A percentile compares a stretch with the other conserved stretches of the same genome.
These are phyloP conservation scores for Antheraea pernyi DNA, from an alignment of 1,140 invertebrate genomes.

Conservation along the genomic window DNA sequence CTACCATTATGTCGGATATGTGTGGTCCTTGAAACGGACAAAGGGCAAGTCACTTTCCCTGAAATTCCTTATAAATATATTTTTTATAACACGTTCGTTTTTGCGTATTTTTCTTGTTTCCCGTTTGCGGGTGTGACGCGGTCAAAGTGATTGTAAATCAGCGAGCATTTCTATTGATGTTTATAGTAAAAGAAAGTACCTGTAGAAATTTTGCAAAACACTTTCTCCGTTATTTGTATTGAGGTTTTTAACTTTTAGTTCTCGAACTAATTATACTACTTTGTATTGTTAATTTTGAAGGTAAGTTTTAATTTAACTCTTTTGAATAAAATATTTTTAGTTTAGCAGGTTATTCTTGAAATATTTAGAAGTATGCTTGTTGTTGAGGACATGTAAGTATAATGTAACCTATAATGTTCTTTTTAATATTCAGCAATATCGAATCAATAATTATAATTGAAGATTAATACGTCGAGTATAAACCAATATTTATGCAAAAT, in stretches of 20 bases:
- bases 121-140: constrained; percentile 44
- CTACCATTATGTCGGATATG: constrained; percentile 16
- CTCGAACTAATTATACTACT: neutral
- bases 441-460: too few species aligned
- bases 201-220: constrained; percentile 56
- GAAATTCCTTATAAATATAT: constrained; percentile 49
- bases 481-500: too few species aligned
- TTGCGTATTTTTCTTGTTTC: constrained; percentile 40
- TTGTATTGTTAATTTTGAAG: neutral
- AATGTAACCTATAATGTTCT: too few species aligned
- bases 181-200: constrained; percentile 52
- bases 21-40: constrained; percentile 13
- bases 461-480: too few species aligned
- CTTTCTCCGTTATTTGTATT: neutral
- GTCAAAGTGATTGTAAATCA: constrained; percentile 63
- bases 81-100: constrained; percentile 52
- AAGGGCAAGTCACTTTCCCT: constrained; percentile 56
- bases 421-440: too few species aligned
- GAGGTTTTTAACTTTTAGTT: neutral
- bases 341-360: too few species aligned
- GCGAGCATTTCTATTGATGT: constrained; percentile 19
- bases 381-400: too few species aligned
- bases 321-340: too few species aligned
- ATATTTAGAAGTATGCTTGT: too few species aligned
- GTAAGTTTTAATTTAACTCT: too few species aligned